Conservation (phyloP, 2,888 invertebrate genomes). For the Pyralis farinalis region DNA sequence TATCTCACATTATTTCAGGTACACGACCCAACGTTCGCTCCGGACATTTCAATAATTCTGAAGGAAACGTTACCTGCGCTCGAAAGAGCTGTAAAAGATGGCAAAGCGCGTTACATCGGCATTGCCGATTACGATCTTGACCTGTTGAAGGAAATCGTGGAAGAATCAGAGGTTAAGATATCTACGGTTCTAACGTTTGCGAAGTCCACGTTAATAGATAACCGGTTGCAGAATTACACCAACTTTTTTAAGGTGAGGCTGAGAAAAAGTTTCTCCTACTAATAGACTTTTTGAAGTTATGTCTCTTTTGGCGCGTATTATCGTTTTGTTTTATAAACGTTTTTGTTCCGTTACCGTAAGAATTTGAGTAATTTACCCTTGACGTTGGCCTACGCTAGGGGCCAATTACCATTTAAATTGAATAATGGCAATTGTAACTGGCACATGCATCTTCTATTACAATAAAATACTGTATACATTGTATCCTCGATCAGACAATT, state of each 20-base stretch:
- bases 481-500: no score
- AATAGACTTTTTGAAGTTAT: no score
- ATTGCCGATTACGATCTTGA: constrained; percentile 93
- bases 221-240: constrained; percentile 86
- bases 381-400: no score
- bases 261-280: no score
- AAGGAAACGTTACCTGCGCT: constrained; percentile 93
- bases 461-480: no score
- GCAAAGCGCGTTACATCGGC: constrained; percentile 90
- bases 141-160: constrained; percentile 86
- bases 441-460: no score
- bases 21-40: constrained; percentile 96
- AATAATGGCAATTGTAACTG: no score
- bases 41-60: constrained; percentile 86
- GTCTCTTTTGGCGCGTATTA: no score
- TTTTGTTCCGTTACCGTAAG: no score
- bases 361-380: no score
- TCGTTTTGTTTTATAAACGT: no score
- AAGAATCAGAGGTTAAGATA: constrained; percentile 83
- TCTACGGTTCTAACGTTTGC: constrained; percentile 89
- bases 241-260: constrained; percentile 86
- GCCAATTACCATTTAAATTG: no score
- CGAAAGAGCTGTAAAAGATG: constrained; percentile 85
- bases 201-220: constrained; percentile 90
- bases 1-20: constrained; percentile 86